Evolutionary conservation across 2,888 invertebrate genomes (phyloP).

Genomic region (Ophioninae sp.): DNA sequence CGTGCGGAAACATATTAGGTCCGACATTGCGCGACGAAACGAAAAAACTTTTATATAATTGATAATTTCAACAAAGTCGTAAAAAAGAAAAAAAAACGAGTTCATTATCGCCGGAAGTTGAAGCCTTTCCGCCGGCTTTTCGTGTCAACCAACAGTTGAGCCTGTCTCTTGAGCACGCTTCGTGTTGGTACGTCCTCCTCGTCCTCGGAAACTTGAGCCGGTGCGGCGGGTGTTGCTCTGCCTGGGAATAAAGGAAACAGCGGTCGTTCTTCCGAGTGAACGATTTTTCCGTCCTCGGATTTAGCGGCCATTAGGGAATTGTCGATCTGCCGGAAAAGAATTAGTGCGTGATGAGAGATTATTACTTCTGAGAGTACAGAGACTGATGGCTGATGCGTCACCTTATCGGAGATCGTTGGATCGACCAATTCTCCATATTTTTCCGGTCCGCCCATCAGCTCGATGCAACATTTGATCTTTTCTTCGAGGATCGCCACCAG

Average conservation of each 20-base stretch:
- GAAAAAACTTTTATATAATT: too few relatives aligned
- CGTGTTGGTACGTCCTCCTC: slow-evolving; percentile 93
- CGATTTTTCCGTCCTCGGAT: slow-evolving; percentile 67
- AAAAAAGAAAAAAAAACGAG: neutral
- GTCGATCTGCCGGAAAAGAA: slow-evolving; percentile 69
- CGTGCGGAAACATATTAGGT: neutral
- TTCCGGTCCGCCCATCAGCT: slow-evolving; percentile 77
- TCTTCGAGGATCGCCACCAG: slow-evolving; percentile 80
- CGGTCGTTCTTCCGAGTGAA: slow-evolving; percentile 68
- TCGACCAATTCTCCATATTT: slow-evolving; percentile 77
- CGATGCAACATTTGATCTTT: slow-evolving; percentile 80
- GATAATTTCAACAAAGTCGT: too few relatives aligned
- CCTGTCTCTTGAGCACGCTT: slow-evolving; percentile 90
- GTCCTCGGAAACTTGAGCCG: slow-evolving; percentile 84
- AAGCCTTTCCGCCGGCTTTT: slow-evolving; percentile 90
- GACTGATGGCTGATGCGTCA: slow-evolving; percentile 54
- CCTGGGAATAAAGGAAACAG: slow-evolving; percentile 75
- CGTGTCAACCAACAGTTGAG: slow-evolving; percentile 91
- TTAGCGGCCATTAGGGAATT: slow-evolving; percentile 70
- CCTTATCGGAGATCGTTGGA: slow-evolving; percentile 70
- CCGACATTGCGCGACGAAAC: neutral
- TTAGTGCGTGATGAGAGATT: neutral
- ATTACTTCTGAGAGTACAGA: too few relatives aligned
- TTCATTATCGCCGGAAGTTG: slow-evolving; percentile 73
- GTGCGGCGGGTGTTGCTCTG: slow-evolving; percentile 70